Base-by-base conservation (phyloP, 53 echinoderm and acorn worm genomes). In the Holothuria scabra region DNA sequence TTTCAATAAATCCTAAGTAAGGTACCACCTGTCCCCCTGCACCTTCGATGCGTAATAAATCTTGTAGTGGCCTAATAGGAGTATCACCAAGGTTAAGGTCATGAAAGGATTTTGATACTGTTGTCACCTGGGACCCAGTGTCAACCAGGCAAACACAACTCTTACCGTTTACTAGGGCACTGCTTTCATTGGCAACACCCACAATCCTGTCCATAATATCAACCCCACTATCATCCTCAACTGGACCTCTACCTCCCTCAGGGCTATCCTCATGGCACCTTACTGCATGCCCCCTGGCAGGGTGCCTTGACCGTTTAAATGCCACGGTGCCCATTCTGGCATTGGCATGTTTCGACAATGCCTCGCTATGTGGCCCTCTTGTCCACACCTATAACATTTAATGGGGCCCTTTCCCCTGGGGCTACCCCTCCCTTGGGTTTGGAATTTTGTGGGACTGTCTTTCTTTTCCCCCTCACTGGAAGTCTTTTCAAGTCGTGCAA, bases 121-220 rank as follows among this genome's bases (percentile, higher is more conserved):
- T 68, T 68, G 80, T 58, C 2, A 80, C 33, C 33, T 80, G 80
- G 30, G 80, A 80, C 12, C 59, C 80, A 80, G 80, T 80, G 59
- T 80, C 80, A 28, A 80, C 33, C 14, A 80, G 20, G 46, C 60
- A 59, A 3, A 19, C n/a, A 59, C 59, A 80, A 28, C 4, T 25
- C 46, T 28, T 56, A 58, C 58, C 60, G 24, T 80, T 59, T 30
- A 80, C 80, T 23, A 28, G 21, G 19, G 35, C 60, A 59, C 5
- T 30, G 59, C 22, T 28, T 28, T 80, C 60, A 57, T 25, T 80
- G 24, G 60, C 19, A 26, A 57, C 26, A 16, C 80, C 60, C 4
- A 80, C 59, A 13, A 80, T 29, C 28, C 68, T 68, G 5, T 32
- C 34, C 20, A 68, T 22, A 20, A 32, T 12, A 4, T 33, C 68